Percentiles rank a stretch among this genome's conserved stretches.
These are phyloP conservation scores for Ramphastos sulfuratus DNA, from an alignment of 2,113 vertebrate species.

Conservation along the genomic window DNA sequence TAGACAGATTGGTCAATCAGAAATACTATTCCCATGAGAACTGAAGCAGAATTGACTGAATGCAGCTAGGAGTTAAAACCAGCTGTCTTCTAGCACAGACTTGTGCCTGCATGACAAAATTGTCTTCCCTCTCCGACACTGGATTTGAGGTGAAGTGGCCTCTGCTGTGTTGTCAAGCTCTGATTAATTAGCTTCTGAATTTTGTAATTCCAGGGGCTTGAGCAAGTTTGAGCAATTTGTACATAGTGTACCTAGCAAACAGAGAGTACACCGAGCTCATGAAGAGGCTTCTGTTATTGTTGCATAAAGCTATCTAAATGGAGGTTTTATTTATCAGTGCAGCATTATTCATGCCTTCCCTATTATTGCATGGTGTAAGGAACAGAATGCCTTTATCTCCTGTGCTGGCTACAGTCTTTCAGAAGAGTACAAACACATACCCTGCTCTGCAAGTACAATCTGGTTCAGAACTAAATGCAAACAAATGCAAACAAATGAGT, in stretches of 20 bases:
- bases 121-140: background rate
- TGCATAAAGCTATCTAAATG: slow-evolving; percentile 15
- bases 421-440: background rate
- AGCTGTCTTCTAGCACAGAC: background rate
- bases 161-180: slow-evolving; percentile 3
- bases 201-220: background rate
- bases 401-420: slow-evolving; percentile 15
- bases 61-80: background rate
- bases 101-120: background rate
- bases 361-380: background rate
- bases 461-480: background rate
- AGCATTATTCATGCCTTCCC: slow-evolving; percentile 17
- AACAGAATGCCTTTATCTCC: slow-evolving; percentile 35
- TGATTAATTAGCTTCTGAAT: slow-evolving; percentile 37
- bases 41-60: background rate
- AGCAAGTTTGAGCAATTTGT: slow-evolving; percentile 20
- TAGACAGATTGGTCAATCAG: background rate
- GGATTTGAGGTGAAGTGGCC: background rate
- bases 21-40: background rate
- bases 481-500: background rate
- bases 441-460: background rate
- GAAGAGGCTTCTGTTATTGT: background rate
- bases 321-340: background rate
- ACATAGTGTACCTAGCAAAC: background rate
- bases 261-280: background rate